Base-by-base conservation (phyloP, 2,113 vertebrate species). In the Hemibates koningsi region DNA sequence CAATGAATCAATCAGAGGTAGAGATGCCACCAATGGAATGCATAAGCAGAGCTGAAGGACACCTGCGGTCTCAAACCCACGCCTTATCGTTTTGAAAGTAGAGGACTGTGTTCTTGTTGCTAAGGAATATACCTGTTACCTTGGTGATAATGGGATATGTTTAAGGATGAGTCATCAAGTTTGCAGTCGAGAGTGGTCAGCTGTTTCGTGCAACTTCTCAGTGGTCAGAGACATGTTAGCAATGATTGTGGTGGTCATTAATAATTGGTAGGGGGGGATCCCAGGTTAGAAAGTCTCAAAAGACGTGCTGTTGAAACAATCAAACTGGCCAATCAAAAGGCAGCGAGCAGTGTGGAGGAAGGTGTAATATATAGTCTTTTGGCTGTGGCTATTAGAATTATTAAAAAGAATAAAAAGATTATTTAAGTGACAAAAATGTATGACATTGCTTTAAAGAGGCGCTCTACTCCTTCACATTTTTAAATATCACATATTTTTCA, bases 121-220 rank as follows among this genome's bases (percentile, higher is more conserved):
- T 95, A 91, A 95, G 94, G 91, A 91, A 90, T 94, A 90, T 94
- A 91, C 90, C 93, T 93, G 94, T 95, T 96, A 93, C 94, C 94
- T 82, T 86, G 95, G 94, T 92, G 94, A 95, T 89, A 84, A 87
- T 52, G n/a, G 81, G 88, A 85, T 82, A 50, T 92, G 76, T 88
- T 93, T 86, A 86, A 88, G 57, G 68, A 90, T 95, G 94, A 93
- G 83, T 95, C 94, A 95, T 90, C 85, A 87, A 84, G 86, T 93
- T 92, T 90, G 89, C 91, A 90, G 50, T 78, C 1, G n/a, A 38
- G 81, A 86, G 57, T 52, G 45, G 84, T 92, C 89, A 89, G 14
- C 80, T 79, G 79, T 90, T 73, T 29, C 5, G 21, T 45, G 5
- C 6, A 21, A 78, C 80, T 54, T 57, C 45, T 84, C 36, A 4